A percentile compares a stretch with the other conserved stretches of the same genome.
Evolutionary conservation across 35 echinoderm and acorn worm genomes (phyloP).

Genomic region (Nesometra sesokonis): DNA sequence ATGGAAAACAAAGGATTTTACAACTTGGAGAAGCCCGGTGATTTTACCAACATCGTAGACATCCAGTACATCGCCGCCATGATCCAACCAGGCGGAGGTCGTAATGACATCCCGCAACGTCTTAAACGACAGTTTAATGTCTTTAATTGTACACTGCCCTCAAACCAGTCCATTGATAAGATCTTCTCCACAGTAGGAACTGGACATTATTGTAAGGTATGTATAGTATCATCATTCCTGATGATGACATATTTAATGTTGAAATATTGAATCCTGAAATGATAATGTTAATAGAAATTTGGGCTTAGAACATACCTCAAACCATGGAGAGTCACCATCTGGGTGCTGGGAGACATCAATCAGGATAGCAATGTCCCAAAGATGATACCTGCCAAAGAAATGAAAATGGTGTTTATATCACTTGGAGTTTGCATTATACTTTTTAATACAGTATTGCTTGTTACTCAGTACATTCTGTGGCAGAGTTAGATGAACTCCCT

Average conservation of each 20-base stretch:
- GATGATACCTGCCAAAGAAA: too few species aligned
- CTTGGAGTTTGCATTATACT: too few species aligned
- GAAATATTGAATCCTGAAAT: too few species aligned
- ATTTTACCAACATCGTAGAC: constrained; percentile 99
- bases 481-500: too few species aligned
- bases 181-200: constrained; percentile 64
- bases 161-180: constrained; percentile 94
- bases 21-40: constrained; percentile 96
- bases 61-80: constrained; percentile 96
- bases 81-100: constrained; percentile 93
- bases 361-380: too few species aligned
- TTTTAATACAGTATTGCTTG: too few species aligned
- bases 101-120: constrained; percentile 96
- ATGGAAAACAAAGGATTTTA: constrained; percentile 88
- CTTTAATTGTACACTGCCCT: constrained; percentile 95
- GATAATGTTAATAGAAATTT: too few species aligned
- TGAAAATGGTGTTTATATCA: too few species aligned
- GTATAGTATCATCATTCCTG: background rate
- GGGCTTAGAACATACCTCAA: too few species aligned
- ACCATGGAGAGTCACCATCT: too few species aligned
- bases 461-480: too few species aligned
- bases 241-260: too few species aligned
- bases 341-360: background rate
- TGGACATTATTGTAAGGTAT: constrained; percentile 89
- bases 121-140: constrained; percentile 98